These are phyloP conservation scores for Ornithoptera priamus DNA, from an alignment of 2,888 invertebrate genomes.

Conservation along the genomic window DNA sequence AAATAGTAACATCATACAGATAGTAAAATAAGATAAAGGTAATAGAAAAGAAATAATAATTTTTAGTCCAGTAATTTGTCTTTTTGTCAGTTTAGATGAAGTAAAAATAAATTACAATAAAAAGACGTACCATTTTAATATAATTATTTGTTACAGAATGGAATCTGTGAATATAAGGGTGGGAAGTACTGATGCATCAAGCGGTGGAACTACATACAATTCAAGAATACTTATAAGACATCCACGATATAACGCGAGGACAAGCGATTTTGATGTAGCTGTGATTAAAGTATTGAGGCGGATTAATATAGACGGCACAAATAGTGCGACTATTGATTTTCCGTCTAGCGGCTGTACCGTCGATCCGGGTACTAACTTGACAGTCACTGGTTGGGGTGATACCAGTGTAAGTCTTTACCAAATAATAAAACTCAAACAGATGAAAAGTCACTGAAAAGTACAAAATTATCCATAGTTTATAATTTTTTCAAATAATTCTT, in stretches of 20 bases:
- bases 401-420: conserved; percentile 49
- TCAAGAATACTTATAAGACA: conserved; percentile 52
- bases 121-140: too few relatives aligned
- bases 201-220: conserved; percentile 63
- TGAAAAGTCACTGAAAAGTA: too few relatives aligned
- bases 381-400: conserved; percentile 67
- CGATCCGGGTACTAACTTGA: conserved; percentile 43
- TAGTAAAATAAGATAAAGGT: too few relatives aligned
- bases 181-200: conserved; percentile 56
- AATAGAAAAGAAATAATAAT: too few relatives aligned
- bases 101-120: neutral
- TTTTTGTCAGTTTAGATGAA: neutral
- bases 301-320: conserved; percentile 55
- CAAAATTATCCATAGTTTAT: too few relatives aligned
- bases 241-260: conserved; percentile 56
- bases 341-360: conserved; percentile 41
- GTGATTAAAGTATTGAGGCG: conserved; percentile 50
- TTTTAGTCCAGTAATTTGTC: too few relatives aligned
- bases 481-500: too few relatives aligned
- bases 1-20: too few relatives aligned
- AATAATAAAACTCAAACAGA: too few relatives aligned
- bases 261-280: conserved; percentile 69
- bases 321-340: conserved; percentile 44
- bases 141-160: conserved; percentile 45
- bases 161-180: conserved; percentile 51